Evolutionary conservation across 2,888 invertebrate species (phyloP), one percentile per base, ranked within the genome.

Genomic region (Muscina levida): DNA sequence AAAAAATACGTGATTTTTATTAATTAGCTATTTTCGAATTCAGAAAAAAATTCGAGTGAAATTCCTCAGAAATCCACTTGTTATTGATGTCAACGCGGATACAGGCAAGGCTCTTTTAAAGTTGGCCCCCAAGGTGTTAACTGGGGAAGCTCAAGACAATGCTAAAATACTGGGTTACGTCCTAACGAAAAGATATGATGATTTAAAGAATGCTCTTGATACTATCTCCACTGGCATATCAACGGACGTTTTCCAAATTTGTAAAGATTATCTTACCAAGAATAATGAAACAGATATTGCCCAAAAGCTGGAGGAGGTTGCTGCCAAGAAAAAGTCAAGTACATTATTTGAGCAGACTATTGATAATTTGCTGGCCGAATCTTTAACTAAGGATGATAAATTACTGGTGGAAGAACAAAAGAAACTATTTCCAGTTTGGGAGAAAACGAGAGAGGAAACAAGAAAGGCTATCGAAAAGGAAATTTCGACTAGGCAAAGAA

Each of bases 31-130:
- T n/a, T n/a, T n/a, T n/a, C n/a, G 4, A 31, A 3, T 82, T 78
- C 31, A 93, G 91, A 91, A 93, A 24, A 95, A 94, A 91, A 92
- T 97, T 8, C 92, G 97, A 84, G 94, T 98, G 0, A 92, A 92
- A 76, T 98, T 92, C 88, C 87, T 99, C 46, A 92, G 95, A 85
- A 97, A 97, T 88, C 94, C 95, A 88, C 15, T 19, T 90, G 98
- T 98, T 91, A 95, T 96, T 87, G 97, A 98, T 89, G 97, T 97
- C 91, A 97, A 97, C 1, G 15, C 22, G 2, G 73, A 77, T 44
- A 82, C 82, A 90, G 92, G 98, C 19, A 92, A 90, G 77, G 94
- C 86, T 0, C 72, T 85, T n/a, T 84, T 84, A 15, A 79, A 83
- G 57, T 39, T 78, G n/a, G 51, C 85, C 1, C 13, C 73, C 1